Evolutionary conservation across 1,140 invertebrate species (phyloP).

Genomic region (Hormaphis cornu): DNA sequence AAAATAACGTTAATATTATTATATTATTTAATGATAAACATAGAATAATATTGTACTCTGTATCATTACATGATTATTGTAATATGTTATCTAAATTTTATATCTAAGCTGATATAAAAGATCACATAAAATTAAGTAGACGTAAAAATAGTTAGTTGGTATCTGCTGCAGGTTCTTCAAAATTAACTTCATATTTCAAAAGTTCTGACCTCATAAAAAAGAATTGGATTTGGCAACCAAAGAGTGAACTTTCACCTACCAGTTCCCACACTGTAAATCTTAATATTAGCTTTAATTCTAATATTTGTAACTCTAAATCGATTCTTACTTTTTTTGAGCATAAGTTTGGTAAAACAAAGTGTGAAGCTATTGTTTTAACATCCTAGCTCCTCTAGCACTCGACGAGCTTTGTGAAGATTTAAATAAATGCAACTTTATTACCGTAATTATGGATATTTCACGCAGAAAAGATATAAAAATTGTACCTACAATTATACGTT

Average conservation of each 20-base stretch:
- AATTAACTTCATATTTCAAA: background rate
- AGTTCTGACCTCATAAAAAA: background rate
- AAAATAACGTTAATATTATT: no score
- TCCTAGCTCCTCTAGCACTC: slow-evolving; percentile 16
- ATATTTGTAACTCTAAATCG: slow-evolving; percentile 36
- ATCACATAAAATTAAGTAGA: slow-evolving; percentile 5
- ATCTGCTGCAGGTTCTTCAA: no score
- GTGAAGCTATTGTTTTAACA: slow-evolving; percentile 34
- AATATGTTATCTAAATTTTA: no score
- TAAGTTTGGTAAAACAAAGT: slow-evolving; percentile 35
- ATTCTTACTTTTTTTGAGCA: slow-evolving; percentile 34
- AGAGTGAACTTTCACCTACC: slow-evolving; percentile 36
- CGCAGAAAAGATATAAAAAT: slow-evolving; percentile 37
- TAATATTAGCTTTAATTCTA: slow-evolving; percentile 36
- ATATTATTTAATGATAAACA: background rate
- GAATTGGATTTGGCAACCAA: slow-evolving; percentile 19
- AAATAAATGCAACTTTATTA: slow-evolving; percentile 33
- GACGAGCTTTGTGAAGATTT: slow-evolving; percentile 34
- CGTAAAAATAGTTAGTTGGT: background rate
- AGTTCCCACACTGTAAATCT: slow-evolving; percentile 35
- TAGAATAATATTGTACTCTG: no score
- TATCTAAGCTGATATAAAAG: slow-evolving; percentile 14
- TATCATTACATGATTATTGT: no score
- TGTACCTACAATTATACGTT: slow-evolving; percentile 36
- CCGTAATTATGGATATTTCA: slow-evolving; percentile 35